phyloP scores from a whole-genome alignment of 2,888 invertebrate species.

The Thymelicus lineola region DNA sequence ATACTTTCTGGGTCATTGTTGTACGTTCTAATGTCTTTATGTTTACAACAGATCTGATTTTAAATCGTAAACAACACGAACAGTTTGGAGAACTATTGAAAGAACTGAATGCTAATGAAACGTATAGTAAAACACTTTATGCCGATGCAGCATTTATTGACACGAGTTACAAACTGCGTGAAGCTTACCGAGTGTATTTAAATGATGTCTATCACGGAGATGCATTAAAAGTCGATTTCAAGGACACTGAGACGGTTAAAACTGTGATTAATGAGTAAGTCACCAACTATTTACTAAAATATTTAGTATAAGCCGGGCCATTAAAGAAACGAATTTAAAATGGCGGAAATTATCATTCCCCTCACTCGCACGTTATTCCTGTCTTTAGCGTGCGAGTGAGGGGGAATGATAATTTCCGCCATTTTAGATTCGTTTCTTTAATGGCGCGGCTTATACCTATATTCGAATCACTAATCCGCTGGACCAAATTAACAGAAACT shows the following conservation, averaged over 20 bases:
- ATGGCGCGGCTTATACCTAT: too few species aligned
- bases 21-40: not conserved
- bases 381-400: too few species aligned
- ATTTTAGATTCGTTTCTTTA: too few species aligned
- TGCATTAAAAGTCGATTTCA: slow-evolving; percentile 84
- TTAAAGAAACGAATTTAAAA: too few species aligned
- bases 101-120: slow-evolving; percentile 53
- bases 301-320: too few species aligned
- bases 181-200: slow-evolving; percentile 81
- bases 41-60: slow-evolving; percentile 60
- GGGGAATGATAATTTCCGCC: too few species aligned
- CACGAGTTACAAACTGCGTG: slow-evolving; percentile 79
- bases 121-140: slow-evolving; percentile 68
- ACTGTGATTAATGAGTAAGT: slow-evolving; percentile 82
- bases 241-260: slow-evolving; percentile 59
- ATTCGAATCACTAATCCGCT: too few species aligned
- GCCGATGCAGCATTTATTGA: slow-evolving; percentile 87
- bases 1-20: too few species aligned
- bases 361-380: too few species aligned
- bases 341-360: too few species aligned
- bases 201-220: slow-evolving; percentile 84
- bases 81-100: slow-evolving; percentile 83
- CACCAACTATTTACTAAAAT: slow-evolving; percentile 10
- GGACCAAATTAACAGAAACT: too few species aligned
- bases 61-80: slow-evolving; percentile 81